phyloP scores from a whole-genome alignment of 2,888 invertebrate genomes.

The Steinernema scapterisci region DNA sequence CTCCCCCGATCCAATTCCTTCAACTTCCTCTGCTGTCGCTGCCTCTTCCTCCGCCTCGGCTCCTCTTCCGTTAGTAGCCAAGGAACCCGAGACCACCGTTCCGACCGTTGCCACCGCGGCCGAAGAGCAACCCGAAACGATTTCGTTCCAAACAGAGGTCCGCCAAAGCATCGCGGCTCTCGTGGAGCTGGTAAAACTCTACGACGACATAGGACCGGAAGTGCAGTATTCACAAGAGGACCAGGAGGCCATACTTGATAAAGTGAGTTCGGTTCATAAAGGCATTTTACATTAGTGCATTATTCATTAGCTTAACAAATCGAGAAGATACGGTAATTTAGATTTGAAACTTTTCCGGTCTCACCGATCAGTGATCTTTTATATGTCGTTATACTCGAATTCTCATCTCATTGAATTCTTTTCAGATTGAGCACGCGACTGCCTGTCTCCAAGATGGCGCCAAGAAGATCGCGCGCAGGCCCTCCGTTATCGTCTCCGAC shows the following conservation, averaged over 20 bases:
- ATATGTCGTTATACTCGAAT: too few species aligned
- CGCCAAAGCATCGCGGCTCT: background rate
- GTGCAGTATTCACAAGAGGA: slow-evolving; percentile 7
- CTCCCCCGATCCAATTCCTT: background rate
- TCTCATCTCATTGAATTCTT: too few species aligned
- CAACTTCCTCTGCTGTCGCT: background rate
- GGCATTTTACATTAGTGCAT: too few species aligned
- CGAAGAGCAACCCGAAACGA: background rate
- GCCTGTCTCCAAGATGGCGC: background rate
- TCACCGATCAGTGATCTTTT: too few species aligned
- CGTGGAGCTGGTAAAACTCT: background rate
- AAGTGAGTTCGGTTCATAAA: too few species aligned
- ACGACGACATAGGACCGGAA: slow-evolving; percentile 8
- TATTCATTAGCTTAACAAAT: too few species aligned
- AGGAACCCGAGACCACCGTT: background rate
- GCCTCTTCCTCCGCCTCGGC: background rate
- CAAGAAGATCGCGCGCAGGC: background rate
- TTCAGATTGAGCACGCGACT: background rate
- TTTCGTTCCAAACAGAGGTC: background rate
- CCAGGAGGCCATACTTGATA: slow-evolving; percentile 14
- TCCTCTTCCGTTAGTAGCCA: background rate
- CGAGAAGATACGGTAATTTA: too few species aligned
- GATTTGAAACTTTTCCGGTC: background rate
- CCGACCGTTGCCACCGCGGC: background rate
- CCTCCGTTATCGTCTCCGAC: slow-evolving; percentile 29